Base-by-base conservation (phyloP, 2,113 vertebrate species). In the Indicator indicator region DNA sequence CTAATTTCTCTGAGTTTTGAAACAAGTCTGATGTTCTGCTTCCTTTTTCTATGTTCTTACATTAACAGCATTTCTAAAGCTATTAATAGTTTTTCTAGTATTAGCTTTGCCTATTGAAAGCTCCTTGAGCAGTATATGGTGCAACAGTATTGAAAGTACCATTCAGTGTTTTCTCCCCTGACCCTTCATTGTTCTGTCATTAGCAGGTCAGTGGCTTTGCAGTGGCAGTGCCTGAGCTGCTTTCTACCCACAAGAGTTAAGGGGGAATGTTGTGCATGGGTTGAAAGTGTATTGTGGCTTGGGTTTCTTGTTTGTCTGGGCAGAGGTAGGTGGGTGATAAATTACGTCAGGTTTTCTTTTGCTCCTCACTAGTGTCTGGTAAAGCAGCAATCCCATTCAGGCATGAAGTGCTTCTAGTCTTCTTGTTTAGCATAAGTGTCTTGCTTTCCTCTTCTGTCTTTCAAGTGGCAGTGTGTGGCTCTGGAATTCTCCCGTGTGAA, bases 81-180 rank as follows among this genome's bases (percentile, higher is more conserved):
- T 59, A 32, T 5, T 0, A 2, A 0, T 73, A 32, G 27, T 80
- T 86, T 8, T 82, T 50, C 12, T 50, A 10, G 9, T n/a, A 4
- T 70, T 46, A 60, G 32, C 26, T 71, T 81, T 81, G 48, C 38
- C 28, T 64, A 0, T 77, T 38, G 50, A 33, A 65, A 62, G 75
- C 59, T 71, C 58, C 19, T 71, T 78, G 69, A 81, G 3, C 15
- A 38, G 50, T 11, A 40, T 36, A 26, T 88, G 64, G 13, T 79
- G 73, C 2, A 11, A 27, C 44, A 50, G 27, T 60, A 40, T 33
- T 82, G 70, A 32, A 71, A 92, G 67, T 73, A 40, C 36, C 23
- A 3, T 67, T 72, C 12, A 15, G 23, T 7, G 12, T 44, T 86
- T 72, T 68, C 20, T 13, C 64, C 19, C 36, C 67, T 64, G 14